Evolutionary conservation across 1,140 invertebrate genomes (phyloP).

Genomic region (Eurosta solidaginis): DNA sequence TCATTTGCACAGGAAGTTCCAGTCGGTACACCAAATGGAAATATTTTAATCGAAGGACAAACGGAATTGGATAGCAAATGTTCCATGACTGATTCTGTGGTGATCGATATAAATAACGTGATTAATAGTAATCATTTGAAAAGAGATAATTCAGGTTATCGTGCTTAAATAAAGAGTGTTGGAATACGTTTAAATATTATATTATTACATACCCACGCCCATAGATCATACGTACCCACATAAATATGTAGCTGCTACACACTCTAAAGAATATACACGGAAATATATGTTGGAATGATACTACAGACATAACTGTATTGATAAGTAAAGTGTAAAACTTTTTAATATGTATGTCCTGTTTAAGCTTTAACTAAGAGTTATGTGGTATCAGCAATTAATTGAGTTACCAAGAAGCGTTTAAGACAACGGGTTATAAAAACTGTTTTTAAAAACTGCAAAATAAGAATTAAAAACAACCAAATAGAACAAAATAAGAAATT

Average conservation of each 20-base stretch:
- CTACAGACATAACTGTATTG: too few species aligned
- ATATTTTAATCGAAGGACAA: conserved; percentile 47
- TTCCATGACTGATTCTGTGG: conserved; percentile 50
- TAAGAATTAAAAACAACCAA: too few species aligned
- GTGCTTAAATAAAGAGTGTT: background rate
- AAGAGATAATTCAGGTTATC: background rate
- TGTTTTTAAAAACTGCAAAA: too few species aligned
- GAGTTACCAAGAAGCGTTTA: too few species aligned
- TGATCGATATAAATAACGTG: conserved; percentile 54
- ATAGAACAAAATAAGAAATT: too few species aligned
- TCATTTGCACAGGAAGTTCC: conserved; percentile 44
- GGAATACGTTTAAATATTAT: background rate
- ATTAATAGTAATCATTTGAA: conserved; percentile 50
- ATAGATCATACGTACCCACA: background rate
- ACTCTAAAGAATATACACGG: too few species aligned
- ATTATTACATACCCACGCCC: background rate
- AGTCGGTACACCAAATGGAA: conserved; percentile 53
- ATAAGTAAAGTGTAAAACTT: too few species aligned
- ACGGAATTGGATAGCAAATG: conserved; percentile 53
- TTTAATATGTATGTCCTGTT: too few species aligned
- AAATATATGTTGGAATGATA: too few species aligned
- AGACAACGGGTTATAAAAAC: too few species aligned
- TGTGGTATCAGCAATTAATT: too few species aligned
- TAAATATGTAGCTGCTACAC: background rate
- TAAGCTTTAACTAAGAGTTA: too few species aligned